Base-by-base conservation (phyloP, 1,140 invertebrate species). In the Rhizoglyphus robini region DNA sequence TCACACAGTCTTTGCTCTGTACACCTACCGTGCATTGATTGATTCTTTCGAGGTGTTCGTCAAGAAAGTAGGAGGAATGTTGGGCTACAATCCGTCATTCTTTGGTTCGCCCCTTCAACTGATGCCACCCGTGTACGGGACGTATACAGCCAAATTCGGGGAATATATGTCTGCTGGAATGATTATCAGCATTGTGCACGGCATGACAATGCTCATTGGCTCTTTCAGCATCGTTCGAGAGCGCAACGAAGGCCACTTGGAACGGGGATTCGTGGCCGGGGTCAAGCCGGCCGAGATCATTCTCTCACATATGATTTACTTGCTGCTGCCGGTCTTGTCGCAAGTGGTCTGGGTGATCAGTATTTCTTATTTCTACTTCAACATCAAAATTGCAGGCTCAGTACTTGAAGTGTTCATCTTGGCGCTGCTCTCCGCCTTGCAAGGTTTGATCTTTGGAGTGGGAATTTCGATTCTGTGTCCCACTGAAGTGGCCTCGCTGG, bases 131-230 rank as follows among this genome's bases (percentile, higher is more conserved):
- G 84, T 96, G 69, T 96, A 94, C 75, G 92, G 91, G 60, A 83
- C 83, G 29, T 83, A 81, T 69, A 81, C 86, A 70, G 88, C 90
- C 20, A 89, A 86, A 65, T 94, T 95, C 73, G 93, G 88, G 1
- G 88, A 95, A 76, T 96, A 96, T 76, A 91, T 94, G 67, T 90
- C 92, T 30, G 91, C 92, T 38, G 91, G 91, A 69, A 87, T 96
- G 64, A 91, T 95, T 73, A 95, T 96, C 81, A 81, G 95, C 77
- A 90, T 92, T 27, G 90, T 94, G 11, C 90, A 90, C 20, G 75
- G 96, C 57, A 96, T 91, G 15, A 90, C 90, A 3, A 87, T 92
- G 18, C 85, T 88, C 1, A 83, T 96, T 74, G 95, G 91, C 13
- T 90, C 90, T 4, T 87, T 91, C 5, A 85, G 88, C 1, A 83